These are phyloP conservation scores for Glossophaga mutica DNA, from an alignment of 2,797 vertebrate species.

Conservation along the genomic window DNA sequence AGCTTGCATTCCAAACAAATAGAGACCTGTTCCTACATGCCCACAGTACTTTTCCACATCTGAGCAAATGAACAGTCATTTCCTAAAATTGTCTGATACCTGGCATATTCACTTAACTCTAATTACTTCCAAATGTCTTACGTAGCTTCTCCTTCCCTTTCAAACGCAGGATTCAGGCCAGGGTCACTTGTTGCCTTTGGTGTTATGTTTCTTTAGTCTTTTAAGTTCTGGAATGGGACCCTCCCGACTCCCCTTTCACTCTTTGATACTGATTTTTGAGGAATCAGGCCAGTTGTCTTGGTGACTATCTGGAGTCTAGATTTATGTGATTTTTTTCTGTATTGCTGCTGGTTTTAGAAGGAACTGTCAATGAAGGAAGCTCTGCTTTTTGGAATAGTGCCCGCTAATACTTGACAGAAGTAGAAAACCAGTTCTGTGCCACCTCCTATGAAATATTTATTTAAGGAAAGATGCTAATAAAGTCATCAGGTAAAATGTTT, in stretches of 20 bases:
- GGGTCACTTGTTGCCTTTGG: neutral
- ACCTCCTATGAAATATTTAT: neutral
- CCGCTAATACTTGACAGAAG: neutral
- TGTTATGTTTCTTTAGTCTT: neutral
- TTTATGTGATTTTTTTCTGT: neutral
- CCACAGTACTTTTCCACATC: neutral
- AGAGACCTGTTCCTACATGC: neutral
- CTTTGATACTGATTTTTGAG: neutral
- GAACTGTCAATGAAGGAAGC: conserved; percentile 6
- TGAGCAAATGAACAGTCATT: neutral
- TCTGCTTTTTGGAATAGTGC: neutral
- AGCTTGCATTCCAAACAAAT: neutral
- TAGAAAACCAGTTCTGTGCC: neutral
- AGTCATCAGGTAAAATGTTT: neutral
- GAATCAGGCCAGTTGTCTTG: neutral
- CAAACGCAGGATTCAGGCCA: neutral
- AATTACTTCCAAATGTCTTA: neutral
- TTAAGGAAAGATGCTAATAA: conserved; percentile 16
- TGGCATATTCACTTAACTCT: neutral
- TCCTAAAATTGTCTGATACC: neutral
- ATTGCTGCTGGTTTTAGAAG: neutral
- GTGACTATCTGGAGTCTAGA: neutral
- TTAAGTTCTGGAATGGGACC: neutral
- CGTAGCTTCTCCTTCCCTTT: neutral
- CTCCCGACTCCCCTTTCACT: neutral